phyloP scores from a whole-genome alignment of 2,888 invertebrate species.

The Himalopsyche kuldschensis region DNA sequence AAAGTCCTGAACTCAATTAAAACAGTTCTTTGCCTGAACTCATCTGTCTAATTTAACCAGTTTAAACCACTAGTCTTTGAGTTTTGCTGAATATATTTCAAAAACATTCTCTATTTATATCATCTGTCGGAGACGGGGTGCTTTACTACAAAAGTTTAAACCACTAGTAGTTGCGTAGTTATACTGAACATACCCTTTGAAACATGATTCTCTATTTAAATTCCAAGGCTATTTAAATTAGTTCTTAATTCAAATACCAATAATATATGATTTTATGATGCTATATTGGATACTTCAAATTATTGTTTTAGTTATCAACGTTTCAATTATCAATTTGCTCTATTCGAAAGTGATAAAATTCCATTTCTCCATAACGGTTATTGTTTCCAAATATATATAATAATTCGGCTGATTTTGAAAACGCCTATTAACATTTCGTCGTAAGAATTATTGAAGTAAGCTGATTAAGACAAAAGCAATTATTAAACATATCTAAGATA shows the following conservation, averaged over 20 bases:
- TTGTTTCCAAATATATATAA: neutral
- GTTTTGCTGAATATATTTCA: too few relatives aligned
- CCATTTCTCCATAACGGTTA: neutral
- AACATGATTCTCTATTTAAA: neutral
- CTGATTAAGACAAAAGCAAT: too few relatives aligned
- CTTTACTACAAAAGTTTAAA: slow-evolving; percentile 9
- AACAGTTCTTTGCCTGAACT: neutral
- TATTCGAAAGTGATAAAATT: neutral
- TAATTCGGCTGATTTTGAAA: too few relatives aligned
- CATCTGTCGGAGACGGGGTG: neutral
- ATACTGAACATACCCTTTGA: neutral
- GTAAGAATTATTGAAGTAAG: too few relatives aligned
- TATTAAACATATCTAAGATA: too few relatives aligned
- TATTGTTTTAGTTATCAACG: neutral
- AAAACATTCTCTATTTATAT: too few relatives aligned
- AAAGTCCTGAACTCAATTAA: too few relatives aligned
- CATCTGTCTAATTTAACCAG: neutral
- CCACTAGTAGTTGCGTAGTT: neutral
- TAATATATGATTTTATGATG: neutral
- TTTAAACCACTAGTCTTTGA: too few relatives aligned
- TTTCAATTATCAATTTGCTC: neutral
- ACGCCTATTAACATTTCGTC: too few relatives aligned
- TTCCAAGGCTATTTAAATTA: neutral
- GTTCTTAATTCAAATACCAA: neutral
- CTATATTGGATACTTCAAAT: neutral